These are phyloP conservation scores for Achlya flavicornis DNA, from an alignment of 2,888 invertebrate species.

Conservation along the genomic window DNA sequence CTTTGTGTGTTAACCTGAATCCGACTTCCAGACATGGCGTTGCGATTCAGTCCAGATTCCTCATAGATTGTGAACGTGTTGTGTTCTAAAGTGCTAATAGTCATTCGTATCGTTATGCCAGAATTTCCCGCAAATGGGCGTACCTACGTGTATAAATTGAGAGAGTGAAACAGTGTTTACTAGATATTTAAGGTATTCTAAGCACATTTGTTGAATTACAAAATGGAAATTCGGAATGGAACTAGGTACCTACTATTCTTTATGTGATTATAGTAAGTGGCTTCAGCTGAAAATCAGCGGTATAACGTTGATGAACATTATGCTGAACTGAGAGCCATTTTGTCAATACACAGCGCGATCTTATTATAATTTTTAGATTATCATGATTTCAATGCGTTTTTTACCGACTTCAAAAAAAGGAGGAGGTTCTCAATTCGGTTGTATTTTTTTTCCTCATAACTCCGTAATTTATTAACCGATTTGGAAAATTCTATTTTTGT, in stretches of 20 bases:
- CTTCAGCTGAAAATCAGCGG: too few species aligned
- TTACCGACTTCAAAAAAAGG: too few species aligned
- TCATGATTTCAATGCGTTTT: too few species aligned
- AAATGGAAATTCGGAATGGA: neutral
- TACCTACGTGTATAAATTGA: neutral
- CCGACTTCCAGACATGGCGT: conserved; percentile 14
- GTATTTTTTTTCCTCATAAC: too few species aligned
- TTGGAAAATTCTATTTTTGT: too few species aligned
- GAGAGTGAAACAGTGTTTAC: conserved; percentile 5
- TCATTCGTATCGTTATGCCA: conserved; percentile 4
- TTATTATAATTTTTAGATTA: neutral
- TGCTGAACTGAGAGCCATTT: too few species aligned
- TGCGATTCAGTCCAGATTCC: conserved; percentile 18
- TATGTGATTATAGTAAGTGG: too few species aligned
- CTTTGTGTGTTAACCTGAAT: conserved; percentile 10
- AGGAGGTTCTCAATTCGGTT: too few species aligned
- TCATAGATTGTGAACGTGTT: conserved; percentile 16
- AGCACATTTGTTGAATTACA: neutral
- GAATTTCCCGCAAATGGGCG: neutral
- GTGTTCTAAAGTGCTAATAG: conserved; percentile 15
- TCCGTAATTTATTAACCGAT: too few species aligned
- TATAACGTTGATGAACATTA: too few species aligned
- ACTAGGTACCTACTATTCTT: too few species aligned
- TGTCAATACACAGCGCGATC: too few species aligned
- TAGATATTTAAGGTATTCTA: neutral